Evolutionary conservation across 35 echinoderm and acorn worm species (phyloP), one percentile per base, ranked within the genome.

Genomic region (Diadema setosum): DNA sequence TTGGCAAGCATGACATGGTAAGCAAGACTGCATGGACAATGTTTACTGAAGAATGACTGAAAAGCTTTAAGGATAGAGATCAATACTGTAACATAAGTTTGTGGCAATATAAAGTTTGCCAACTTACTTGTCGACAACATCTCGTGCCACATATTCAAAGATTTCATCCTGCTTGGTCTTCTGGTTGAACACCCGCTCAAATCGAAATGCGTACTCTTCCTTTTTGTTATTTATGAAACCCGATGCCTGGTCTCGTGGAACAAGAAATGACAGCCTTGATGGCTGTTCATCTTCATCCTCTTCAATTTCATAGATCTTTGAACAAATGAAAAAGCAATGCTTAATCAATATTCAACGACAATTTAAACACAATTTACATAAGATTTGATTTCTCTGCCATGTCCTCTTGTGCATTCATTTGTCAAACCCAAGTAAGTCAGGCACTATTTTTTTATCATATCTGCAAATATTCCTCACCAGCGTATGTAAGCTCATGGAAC

Each of bases 191-290:
- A 94, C 42, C 27, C 50, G 58, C 41, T 99, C 92, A 90, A 99
- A 99, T 12, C 60, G 82, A 86, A 99, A 99, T 20, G 74, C 31
- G 55, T 99, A 99, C 70, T 99, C 92, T 50, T 94, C 93, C 61
- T 99, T 99, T 67, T 99, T 99, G 84, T 99, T 99, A 61, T 99
- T 99, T 85, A 99, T 99, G 39, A 99, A 99, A 32, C 96, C 96
- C 11, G 89, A 91, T 8, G 96, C 92, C 15, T 95, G 89, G 84
- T 99, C 96, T 82, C 75, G 81, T 16, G 96, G 96, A 44, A 99
- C 93, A 39, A 90, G 89, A 76, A 98, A 92, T 6, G 89, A 85
- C 2, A 99, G 86, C 67, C 70, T 92, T 31, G 87, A 41, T 52
- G 46, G 49, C 24, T 75, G 61, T 26, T 48, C 86, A 24, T 94